Conservation (phyloP, 2,888 invertebrate species). For the Plagodis dolabraria region DNA sequence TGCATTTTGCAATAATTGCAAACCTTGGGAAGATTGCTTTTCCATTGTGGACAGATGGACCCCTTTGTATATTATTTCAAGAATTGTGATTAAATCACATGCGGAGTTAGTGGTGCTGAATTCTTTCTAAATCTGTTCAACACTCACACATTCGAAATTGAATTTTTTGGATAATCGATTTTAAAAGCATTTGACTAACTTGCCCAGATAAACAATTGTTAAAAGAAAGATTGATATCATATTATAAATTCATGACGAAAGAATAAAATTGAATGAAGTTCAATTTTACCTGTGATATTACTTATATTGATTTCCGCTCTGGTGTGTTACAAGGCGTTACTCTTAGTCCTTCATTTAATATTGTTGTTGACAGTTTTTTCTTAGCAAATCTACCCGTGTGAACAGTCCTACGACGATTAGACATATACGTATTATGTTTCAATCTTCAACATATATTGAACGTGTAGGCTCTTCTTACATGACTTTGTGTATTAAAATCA, state of each 20-base stretch:
- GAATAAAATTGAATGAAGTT: no score
- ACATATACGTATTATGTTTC: constrained; percentile 16
- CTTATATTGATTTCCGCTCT: neutral
- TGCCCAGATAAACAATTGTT: neutral
- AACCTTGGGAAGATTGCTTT: constrained; percentile 31
- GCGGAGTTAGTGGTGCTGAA: constrained; percentile 4
- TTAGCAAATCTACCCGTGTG: neutral
- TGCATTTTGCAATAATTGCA: constrained; percentile 29
- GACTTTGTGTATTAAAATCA: constrained; percentile 11
- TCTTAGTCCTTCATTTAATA: constrained; percentile 1
- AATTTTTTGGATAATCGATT: neutral
- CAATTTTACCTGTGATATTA: no score
- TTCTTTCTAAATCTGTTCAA: constrained; percentile 3
- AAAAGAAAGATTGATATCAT: no score
- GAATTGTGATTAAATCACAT: constrained; percentile 15
- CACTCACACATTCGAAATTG: neutral
- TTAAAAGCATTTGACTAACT: constrained; percentile 9
- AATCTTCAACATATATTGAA: constrained; percentile 12
- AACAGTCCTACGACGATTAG: constrained; percentile 10
- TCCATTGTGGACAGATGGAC: constrained; percentile 13
- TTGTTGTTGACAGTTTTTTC: constrained; percentile 6
- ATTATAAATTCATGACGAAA: no score
- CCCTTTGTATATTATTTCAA: constrained; percentile 24
- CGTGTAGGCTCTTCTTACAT: constrained; percentile 17
- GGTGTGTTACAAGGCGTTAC: constrained; percentile 2